A percentile compares a stretch with the other conserved stretches of the same genome.
These are phyloP conservation scores for Meriones unguiculatus DNA, from an alignment of 2,113 vertebrate species.

Conservation along the genomic window DNA sequence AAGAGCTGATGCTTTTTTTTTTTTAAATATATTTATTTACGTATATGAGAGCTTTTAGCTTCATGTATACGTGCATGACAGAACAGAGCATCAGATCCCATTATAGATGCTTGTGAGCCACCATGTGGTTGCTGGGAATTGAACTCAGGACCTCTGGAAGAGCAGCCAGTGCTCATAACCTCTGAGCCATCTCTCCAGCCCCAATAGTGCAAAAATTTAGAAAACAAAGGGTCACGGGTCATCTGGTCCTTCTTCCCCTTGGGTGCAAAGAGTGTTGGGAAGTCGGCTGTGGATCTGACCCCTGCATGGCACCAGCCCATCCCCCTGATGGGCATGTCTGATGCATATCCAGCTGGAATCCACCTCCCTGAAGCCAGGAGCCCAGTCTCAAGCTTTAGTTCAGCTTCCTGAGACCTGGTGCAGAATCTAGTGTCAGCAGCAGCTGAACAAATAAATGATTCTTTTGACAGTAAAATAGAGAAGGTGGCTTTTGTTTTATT, in stretches of 20 bases:
- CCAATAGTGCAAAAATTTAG: not conserved
- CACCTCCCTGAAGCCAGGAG: not conserved
- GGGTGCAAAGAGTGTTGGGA: rapidly evolving
- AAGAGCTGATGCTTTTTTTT: not conserved
- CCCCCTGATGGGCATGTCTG: rapidly evolving
- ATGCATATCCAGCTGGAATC: not conserved
- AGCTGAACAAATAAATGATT: not conserved
- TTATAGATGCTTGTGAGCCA: too few relatives aligned
- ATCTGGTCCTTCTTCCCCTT: not conserved
- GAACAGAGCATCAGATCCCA: too few relatives aligned
- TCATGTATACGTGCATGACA: too few relatives aligned
- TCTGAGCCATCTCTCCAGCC: too few relatives aligned
- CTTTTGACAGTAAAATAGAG: not conserved
- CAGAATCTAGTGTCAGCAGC: not conserved
- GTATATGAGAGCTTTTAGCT: too few relatives aligned
- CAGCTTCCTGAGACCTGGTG: not conserved
- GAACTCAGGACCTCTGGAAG: too few relatives aligned
- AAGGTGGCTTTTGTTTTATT: not conserved
- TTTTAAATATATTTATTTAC: too few relatives aligned
- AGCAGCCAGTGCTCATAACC: too few relatives aligned
- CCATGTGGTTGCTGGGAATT: too few relatives aligned
- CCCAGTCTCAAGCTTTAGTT: not conserved
- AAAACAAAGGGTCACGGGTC: not conserved
- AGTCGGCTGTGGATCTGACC: not conserved
- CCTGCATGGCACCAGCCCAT: not conserved